Percentiles rank a stretch among this genome's conserved stretches.
Conservation (phyloP, 1,140 invertebrate species). For the Pseudomyrmex dendroicus region DNA sequence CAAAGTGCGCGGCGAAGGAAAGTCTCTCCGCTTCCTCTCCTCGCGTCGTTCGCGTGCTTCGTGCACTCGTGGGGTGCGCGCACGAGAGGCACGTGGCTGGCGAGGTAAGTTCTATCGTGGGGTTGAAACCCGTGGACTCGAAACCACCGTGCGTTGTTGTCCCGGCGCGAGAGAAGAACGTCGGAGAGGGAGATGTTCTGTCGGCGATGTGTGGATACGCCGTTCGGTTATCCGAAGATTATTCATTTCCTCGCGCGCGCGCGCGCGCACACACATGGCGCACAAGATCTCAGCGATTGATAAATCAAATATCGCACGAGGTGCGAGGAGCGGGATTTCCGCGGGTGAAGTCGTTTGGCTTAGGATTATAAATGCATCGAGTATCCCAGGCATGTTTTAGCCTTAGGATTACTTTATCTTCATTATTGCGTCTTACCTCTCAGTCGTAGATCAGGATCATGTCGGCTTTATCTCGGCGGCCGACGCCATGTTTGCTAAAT, state of each 20-base stretch:
- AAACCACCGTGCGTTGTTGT: conserved; percentile 5
- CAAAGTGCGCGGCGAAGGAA: conserved; percentile 73
- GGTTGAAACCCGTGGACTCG: conserved; percentile 35
- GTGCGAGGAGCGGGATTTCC: neutral
- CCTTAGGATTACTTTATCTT: conserved; percentile 58
- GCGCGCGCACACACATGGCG: neutral
- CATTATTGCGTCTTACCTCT: conserved; percentile 48
- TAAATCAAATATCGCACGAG: neutral
- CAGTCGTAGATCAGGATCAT: conserved; percentile 55
- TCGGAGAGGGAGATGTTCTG: neutral
- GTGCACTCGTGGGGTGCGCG: conserved; percentile 66
- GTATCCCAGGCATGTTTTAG: conserved; percentile 33
- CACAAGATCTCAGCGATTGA: neutral
- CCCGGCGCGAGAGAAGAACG: conserved; percentile 15
- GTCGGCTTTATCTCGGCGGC: conserved; percentile 51
- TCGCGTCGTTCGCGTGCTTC: conserved; percentile 49
- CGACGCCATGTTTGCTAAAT: conserved; percentile 47
- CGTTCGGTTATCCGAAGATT: conserved; percentile 36
- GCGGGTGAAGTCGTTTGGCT: conserved; percentile 9
- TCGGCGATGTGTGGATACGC: conserved; percentile 18
- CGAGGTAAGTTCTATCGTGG: conserved; percentile 68
- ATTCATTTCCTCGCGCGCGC: neutral
- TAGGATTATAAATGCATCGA: conserved; percentile 53
- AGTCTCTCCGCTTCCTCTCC: conserved; percentile 21
- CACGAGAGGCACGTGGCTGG: conserved; percentile 67